Conservation (phyloP, 2,888 invertebrate genomes). For the Lumbricus terrestris region DNA sequence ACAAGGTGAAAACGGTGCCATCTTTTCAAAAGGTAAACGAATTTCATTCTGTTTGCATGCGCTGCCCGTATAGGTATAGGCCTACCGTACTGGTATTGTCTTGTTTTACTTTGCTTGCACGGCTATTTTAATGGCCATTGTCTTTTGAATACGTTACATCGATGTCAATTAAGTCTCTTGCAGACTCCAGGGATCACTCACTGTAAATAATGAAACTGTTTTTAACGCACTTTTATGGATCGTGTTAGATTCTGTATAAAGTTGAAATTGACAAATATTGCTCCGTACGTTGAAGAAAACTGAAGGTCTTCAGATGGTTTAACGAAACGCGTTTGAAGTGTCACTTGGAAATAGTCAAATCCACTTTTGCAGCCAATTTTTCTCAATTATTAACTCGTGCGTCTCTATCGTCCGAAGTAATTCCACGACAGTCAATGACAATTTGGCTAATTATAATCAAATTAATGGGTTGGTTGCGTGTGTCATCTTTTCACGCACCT, state of each 20-base stretch:
- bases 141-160: background rate
- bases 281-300: no score
- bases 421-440: background rate
- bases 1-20: conserved; percentile 12
- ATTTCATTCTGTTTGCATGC: background rate
- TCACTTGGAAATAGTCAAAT: background rate
- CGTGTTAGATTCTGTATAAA: background rate
- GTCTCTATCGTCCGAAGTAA: background rate
- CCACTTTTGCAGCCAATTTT: no score
- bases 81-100: no score
- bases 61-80: background rate
- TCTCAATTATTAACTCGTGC: background rate
- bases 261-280: background rate
- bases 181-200: background rate
- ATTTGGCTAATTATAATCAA: no score
- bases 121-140: background rate
- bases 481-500: background rate
- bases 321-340: background rate
- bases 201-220: background rate
- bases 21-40: conserved; percentile 16
- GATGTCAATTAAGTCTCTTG: background rate
- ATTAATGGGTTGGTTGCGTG: background rate
- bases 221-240: background rate
- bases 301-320: no score
- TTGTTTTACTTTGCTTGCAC: background rate